These are phyloP conservation scores for Lipophrys pholis DNA, from an alignment of 2,113 vertebrate species.

Conservation along the genomic window DNA sequence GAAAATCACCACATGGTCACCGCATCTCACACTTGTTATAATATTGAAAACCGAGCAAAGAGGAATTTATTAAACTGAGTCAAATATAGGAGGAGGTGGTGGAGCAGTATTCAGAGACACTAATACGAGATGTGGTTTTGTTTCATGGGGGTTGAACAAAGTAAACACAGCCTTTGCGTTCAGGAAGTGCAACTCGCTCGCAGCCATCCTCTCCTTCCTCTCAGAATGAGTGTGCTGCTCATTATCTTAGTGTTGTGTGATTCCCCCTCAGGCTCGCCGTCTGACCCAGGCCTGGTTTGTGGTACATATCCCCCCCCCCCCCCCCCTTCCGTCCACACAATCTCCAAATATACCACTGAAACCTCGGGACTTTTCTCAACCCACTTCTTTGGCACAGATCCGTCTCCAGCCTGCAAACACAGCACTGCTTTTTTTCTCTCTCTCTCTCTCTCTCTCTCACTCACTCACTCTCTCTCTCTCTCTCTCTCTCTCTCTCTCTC, in stretches of 20 bases:
- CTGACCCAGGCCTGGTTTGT: conserved; percentile 73
- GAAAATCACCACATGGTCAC: no score
- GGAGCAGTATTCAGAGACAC: background rate
- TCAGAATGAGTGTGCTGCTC: conserved; percentile 85
- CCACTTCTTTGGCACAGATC: conserved; percentile 35
- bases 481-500: no score
- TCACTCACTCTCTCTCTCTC: no score
- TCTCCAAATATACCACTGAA: conserved; percentile 83
- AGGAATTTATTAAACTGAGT: background rate
- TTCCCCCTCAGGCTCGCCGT: conserved; percentile 67
- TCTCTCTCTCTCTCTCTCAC: no score
- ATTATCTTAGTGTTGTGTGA: conserved; percentile 73
- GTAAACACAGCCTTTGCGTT: conserved; percentile 71
- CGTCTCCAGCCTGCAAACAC: conserved; percentile 27
- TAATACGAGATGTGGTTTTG: background rate
- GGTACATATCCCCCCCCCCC: conserved; percentile 71
- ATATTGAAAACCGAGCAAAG: background rate
- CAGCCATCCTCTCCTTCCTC: conserved; percentile 72
- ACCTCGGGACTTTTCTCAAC: conserved; percentile 83
- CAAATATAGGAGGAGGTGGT: no score
- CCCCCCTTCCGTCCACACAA: conserved; percentile 62
- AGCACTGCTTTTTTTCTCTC: background rate
- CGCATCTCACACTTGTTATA: background rate
- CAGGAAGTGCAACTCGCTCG: conserved; percentile 75
- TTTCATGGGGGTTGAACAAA: background rate